Evolutionary conservation across 2,888 invertebrate species (phyloP), one percentile per base, ranked within the genome.

Genomic region (Sinotaia quadrata): DNA sequence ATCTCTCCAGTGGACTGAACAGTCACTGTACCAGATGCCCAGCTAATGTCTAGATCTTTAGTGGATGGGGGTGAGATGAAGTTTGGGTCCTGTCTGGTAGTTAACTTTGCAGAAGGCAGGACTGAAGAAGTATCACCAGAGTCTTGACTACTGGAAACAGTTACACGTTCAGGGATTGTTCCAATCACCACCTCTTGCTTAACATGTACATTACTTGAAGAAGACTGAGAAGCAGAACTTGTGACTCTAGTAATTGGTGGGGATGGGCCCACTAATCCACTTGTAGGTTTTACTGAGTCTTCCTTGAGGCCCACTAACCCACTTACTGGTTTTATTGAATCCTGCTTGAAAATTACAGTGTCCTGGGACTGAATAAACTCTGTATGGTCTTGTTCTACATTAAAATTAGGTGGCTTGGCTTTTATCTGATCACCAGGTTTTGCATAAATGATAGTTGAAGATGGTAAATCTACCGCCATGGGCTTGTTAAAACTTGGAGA

Each of bases 1-100:
- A 93, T 93, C 87, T 95, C 94, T 87, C 93, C 92, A 66, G 92
- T 84, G 47, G 79, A 54, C 52, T 78, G 79, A 82, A 96, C 94
- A 72, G 92, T 88, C 18, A 82, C 81, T 27, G 75, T 77, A 47
- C 82, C 80, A 51, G 79, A 72, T 31, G 75, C 67, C 84, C 84
- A 84, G 69, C 84, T 81, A 69, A 83, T 80, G 33, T 73, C 76
- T 24, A 84, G 68, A 57, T 75, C 59, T 33, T 51, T 54, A 18
- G 27, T 24, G 8, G 27, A 18, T 24, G 8, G 10, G 7, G 54
- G 21, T 54, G 31, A 31, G n/a, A n/a, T n/a, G n/a, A n/a, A n/a
- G n/a, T n/a, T n/a, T n/a, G n/a, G n/a, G n/a, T n/a, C n/a, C n/a
- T n/a, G n/a, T n/a, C n/a, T n/a, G n/a, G n/a, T n/a, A n/a, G n/a